Evolutionary conservation across 2,888 invertebrate genomes (phyloP), one percentile per base, ranked within the genome.

Genomic region (Scaptomyza tumidula): DNA sequence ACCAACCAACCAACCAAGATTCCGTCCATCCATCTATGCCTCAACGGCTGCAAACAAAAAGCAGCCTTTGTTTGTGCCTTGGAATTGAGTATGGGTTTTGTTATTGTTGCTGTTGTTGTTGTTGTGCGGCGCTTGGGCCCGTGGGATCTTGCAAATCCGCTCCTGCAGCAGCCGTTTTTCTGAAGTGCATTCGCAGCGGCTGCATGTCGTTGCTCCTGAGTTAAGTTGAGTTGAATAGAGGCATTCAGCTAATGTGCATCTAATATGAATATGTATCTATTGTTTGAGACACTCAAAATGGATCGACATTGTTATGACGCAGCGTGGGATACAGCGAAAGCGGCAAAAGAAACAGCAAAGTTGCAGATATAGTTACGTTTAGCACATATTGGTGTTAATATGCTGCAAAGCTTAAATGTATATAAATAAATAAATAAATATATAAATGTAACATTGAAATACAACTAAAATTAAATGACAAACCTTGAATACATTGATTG

Each of bases 191-290:
- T 78, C 62, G 66, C 80, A 70, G 72, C 78, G 69, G 65, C 52
- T 39, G 81, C 71, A 50, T 65, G 68, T 72, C 78, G 69, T 66
- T 75, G 75, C 80, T 84, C 75, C 79, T 82, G 71, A 78, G 77
- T 83, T 89, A 88, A 19, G 35, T 16, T 16, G 37, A 27, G 16
- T 35, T 14, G 56, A 46, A 60, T 39, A 24, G 45, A 37, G 37
- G 37, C 44, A 19, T 89, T 86, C 75, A 75, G 81, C 90, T 91
- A 90, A 90, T 90, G 87, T 78, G 78, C 76, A 87, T 91, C 90
- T 90, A 90, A 90, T 91, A 83, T 83, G 88, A 83, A 83, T 86
- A 86, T 88, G 72, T 75, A 64, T 67, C 86, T 86, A 64, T 86
- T 88, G 88, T 83, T 49, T 65, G 57, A 29, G 39, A 44, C 45